Percentiles rank a stretch among this genome's conserved stretches.
These are phyloP conservation scores for Glaucomys volans DNA, from an alignment of 2,113 vertebrate species.

Conservation along the genomic window DNA sequence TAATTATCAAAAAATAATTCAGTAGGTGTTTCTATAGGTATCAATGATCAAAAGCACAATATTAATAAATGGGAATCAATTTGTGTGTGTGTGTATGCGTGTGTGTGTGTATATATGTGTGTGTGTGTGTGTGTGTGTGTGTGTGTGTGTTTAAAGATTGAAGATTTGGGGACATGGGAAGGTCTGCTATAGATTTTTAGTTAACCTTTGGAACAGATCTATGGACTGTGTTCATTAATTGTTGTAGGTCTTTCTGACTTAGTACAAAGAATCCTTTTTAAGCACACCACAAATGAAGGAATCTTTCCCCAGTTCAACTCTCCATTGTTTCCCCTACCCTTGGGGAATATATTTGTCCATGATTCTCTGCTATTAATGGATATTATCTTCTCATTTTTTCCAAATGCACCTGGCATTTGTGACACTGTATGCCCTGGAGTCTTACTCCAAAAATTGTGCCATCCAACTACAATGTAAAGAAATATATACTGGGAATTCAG, in stretches of 20 bases:
- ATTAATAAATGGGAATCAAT: not conserved
- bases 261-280: not conserved
- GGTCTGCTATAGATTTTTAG: not conserved
- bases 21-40: not conserved
- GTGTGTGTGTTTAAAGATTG: not conserved
- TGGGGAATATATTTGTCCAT: constrained; percentile 45
- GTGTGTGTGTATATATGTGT: no score
- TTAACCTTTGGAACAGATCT: not conserved
- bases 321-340: not conserved
- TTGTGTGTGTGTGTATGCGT: not conserved
- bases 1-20: not conserved
- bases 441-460: not conserved
- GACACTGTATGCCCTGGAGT: not conserved
- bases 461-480: not conserved
- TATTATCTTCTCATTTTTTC: constrained; percentile 53
- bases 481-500: not conserved
- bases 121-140: not conserved
- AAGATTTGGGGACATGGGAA: not conserved
- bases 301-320: constrained; percentile 37
- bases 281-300: constrained; percentile 38
- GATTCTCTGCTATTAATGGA: constrained; percentile 42
- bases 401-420: not conserved
- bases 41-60: not conserved
- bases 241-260: not conserved
- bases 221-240: not conserved